phyloP scores from a whole-genome alignment of 1,140 invertebrate species.

The Phthorimaea operculella region DNA sequence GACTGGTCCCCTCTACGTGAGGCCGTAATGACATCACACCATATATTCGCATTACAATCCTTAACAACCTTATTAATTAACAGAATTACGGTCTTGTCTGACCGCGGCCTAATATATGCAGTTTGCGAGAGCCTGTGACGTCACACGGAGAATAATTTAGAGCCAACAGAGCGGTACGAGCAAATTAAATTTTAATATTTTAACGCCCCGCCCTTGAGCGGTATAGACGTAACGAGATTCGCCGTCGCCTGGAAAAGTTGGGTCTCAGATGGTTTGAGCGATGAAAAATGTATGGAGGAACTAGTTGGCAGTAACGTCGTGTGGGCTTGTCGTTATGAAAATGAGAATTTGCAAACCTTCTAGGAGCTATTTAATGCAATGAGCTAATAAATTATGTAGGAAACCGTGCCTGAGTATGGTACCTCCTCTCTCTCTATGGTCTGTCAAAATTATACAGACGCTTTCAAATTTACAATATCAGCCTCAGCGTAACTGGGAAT shows the following conservation, averaged over 20 bases:
- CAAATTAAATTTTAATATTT: conserved; percentile 2
- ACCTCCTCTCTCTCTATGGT: no score
- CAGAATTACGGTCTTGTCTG: background rate
- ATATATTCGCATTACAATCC: conserved; percentile 1
- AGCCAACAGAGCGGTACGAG: background rate
- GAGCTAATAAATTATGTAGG: no score
- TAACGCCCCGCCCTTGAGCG: background rate
- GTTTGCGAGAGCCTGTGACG: background rate
- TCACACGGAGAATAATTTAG: background rate
- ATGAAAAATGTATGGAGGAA: background rate
- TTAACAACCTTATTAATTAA: background rate
- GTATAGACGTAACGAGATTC: conserved; percentile 1
- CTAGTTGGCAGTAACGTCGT: background rate
- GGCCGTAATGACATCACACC: background rate
- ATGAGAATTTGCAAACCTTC: no score
- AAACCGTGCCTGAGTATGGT: no score
- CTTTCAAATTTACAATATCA: no score
- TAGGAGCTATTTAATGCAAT: no score
- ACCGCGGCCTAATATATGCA: background rate
- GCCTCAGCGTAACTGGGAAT: no score
- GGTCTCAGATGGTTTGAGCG: background rate
- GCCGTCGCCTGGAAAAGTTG: background rate
- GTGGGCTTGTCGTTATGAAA: no score
- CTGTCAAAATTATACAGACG: no score
- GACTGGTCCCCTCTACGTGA: background rate